Percentiles rank a stretch among this genome's conserved stretches.
These are phyloP conservation scores for Gasterosteus nipponicus DNA, from an alignment of 2,113 vertebrate genomes.

Conservation along the genomic window DNA sequence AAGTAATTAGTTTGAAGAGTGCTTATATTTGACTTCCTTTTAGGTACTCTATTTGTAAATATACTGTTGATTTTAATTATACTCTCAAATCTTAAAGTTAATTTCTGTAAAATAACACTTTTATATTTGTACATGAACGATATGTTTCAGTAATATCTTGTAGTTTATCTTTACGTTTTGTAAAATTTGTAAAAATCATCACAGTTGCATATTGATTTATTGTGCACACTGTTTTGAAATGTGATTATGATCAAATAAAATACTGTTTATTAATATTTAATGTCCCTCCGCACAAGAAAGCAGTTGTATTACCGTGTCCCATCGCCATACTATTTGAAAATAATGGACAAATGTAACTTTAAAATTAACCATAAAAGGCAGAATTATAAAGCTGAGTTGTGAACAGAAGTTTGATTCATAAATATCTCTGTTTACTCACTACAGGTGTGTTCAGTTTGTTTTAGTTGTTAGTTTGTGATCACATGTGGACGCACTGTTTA, in stretches of 20 bases:
- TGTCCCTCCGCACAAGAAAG: not conserved
- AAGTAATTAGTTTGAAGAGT: not conserved
- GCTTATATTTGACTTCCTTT: conserved; percentile 8
- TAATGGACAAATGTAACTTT: not conserved
- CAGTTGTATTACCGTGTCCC: not conserved
- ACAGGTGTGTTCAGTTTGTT: not conserved
- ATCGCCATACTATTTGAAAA: not conserved
- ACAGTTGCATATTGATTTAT: not conserved
- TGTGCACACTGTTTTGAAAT: conserved; percentile 10
- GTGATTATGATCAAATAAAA: conserved; percentile 12
- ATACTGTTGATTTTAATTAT: not conserved
- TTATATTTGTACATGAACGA: not conserved
- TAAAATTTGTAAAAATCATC: not conserved
- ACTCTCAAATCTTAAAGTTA: not conserved
- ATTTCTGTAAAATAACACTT: not conserved
- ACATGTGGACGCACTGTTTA: not conserved
- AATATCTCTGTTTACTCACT: conserved; percentile 5
- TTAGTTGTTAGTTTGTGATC: not conserved
- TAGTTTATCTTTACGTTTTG: not conserved
- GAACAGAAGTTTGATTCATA: conserved; percentile 29
- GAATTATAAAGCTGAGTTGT: not conserved
- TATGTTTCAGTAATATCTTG: not conserved
- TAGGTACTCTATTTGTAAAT: not conserved
- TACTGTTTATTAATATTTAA: conserved; percentile 3
- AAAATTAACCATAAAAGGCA: not conserved